Evolutionary conservation across 1,140 invertebrate genomes (phyloP).

Genomic region (Wasmannia auropunctata): DNA sequence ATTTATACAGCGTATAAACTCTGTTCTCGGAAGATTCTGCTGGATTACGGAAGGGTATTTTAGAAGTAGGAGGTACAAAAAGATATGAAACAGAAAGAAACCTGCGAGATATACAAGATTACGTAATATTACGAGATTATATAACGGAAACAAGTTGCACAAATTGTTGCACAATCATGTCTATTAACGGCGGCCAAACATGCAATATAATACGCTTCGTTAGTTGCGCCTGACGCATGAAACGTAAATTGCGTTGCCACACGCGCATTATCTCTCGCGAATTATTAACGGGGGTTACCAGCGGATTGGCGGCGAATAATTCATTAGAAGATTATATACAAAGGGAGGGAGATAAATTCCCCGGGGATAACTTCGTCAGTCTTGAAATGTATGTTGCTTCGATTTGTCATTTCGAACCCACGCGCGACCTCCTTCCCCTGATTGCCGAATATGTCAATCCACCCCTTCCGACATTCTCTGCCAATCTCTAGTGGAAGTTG

Average conservation of each 20-base stretch:
- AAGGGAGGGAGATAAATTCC: background rate
- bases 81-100: background rate
- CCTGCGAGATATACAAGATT: background rate
- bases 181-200: background rate
- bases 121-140: conserved; percentile 1
- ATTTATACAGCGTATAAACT: background rate
- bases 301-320: background rate
- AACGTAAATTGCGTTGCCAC: background rate
- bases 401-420: background rate
- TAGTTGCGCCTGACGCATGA: background rate
- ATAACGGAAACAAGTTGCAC: background rate
- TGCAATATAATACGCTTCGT: conserved; percentile 31
- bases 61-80: background rate
- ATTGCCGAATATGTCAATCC: background rate
- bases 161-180: conserved; percentile 20
- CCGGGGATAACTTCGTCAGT: background rate
- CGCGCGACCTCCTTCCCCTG: background rate
- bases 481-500: background rate
- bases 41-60: background rate
- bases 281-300: conserved; percentile 19
- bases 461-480: background rate
- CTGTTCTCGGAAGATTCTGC: background rate
- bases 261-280: background rate
- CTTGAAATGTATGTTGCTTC: background rate
- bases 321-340: background rate